These are phyloP conservation scores for Tadarida brasiliensis DNA, from an alignment of 2,797 vertebrate species.

Conservation along the genomic window DNA sequence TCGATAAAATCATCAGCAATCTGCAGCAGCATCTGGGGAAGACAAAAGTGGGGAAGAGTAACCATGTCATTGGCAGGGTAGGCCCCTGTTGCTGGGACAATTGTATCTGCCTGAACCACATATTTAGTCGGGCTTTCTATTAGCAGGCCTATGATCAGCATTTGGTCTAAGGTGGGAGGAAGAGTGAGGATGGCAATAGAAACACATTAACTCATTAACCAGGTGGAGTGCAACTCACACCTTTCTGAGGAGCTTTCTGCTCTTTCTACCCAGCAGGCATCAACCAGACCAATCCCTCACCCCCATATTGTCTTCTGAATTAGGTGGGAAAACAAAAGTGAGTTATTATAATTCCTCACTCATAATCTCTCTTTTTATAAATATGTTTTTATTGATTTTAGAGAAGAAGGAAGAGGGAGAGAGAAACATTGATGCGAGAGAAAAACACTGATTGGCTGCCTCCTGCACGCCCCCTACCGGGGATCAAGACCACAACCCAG, in stretches of 20 bases:
- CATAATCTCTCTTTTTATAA: not conserved
- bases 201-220: not conserved
- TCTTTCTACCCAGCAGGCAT: not conserved
- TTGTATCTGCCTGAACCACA: not conserved
- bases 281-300: not conserved
- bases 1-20: slow-evolving; percentile 99
- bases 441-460: no score
- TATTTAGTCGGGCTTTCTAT: slow-evolving; percentile 14
- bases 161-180: not conserved
- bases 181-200: not conserved
- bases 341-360: not conserved
- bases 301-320: not conserved
- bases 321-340: slow-evolving; percentile 48
- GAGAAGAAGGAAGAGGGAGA: no score
- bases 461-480: no score
- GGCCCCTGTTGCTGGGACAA: slow-evolving; percentile 21
- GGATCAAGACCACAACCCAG: no score
- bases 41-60: not conserved
- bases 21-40: slow-evolving; percentile 96
- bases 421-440: no score
- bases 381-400: no score
- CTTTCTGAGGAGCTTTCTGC: not conserved
- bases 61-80: not conserved
- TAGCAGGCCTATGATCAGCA: not conserved
- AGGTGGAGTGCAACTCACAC: not conserved